These are phyloP conservation scores for Acronicta aceris DNA, from an alignment of 2,888 invertebrate genomes.

Conservation along the genomic window DNA sequence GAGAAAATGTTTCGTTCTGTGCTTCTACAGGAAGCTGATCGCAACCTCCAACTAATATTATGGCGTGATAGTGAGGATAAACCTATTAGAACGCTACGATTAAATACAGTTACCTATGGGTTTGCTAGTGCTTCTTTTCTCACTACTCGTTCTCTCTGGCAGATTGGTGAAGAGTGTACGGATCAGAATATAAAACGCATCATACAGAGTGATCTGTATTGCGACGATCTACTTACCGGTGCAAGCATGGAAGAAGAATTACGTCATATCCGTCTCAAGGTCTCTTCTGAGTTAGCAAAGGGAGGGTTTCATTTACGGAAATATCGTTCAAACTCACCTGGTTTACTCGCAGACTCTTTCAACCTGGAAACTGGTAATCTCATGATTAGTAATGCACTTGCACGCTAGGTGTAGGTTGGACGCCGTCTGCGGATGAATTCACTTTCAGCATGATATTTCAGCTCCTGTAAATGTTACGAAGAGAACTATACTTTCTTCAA, in stretches of 20 bases:
- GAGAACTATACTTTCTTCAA: conserved; percentile 5
- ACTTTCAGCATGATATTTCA: background rate
- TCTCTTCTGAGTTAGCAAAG: background rate
- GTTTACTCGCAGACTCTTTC: background rate
- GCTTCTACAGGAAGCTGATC: conserved; percentile 2
- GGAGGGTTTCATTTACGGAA: background rate
- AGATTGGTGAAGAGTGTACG: conserved; percentile 1
- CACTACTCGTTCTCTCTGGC: conserved; percentile 6
- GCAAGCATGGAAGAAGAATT: background rate
- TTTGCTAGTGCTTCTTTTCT: conserved; percentile 7
- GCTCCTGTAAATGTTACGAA: conserved; percentile 1
- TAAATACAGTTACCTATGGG: background rate
- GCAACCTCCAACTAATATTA: conserved; percentile 9
- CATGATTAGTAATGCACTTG: background rate
- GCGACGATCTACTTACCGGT: conserved; percentile 5
- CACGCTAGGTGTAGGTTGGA: conserved; percentile 1
- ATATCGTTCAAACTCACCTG: background rate
- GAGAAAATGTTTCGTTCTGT: conserved; percentile 11
- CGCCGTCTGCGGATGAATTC: conserved; percentile 4
- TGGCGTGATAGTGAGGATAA: conserved; percentile 10
- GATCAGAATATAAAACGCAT: background rate
- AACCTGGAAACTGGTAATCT: background rate
- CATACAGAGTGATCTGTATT: background rate
- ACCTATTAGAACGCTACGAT: background rate
- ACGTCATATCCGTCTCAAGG: background rate